Base-by-base conservation (phyloP, 2,113 vertebrate genomes). In the Eubucco bourcierii region DNA sequence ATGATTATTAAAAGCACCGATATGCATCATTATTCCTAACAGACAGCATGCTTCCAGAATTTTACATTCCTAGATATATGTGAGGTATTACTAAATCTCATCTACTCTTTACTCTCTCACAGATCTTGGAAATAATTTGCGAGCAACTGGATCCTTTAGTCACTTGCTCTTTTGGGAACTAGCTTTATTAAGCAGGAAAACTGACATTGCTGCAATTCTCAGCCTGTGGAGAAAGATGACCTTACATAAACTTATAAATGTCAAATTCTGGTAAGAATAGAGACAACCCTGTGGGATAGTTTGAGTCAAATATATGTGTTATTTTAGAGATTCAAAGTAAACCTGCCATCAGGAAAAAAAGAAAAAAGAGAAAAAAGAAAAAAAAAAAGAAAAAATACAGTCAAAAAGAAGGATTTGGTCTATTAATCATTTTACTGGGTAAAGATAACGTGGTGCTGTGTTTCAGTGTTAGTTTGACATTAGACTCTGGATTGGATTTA, bases 241-340 rank as follows among this genome's bases (percentile, higher is more conserved):
- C 88, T 97, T 95, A 92, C 27, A 75, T 61, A 87, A 87, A 95
- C 80, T 80, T 90, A 80, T 55, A 94, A 93, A 96, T 90, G 89
- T 95, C 91, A 95, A 67, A 90, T 71, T 93, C 78, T 85, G 44
- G 29, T 24, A 80, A 80, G 63, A 90, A 63, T 39, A 50, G 77
- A 77, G 17, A 33, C 53, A 80, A 33, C 59, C 53, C 84, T 58
- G 39, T 28, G n/a, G 80, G 24, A 46, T 7, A 60, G 47, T 68
- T 90, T 80, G 31, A 87, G 78, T 68, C 64, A 95, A 71, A 27
- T 74, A n/a, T 50, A 29, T 33, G 29, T 87, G 6, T 80, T 84
- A 87, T 80, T 84, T 80, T 58, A 77, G 44, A 68, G 25, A 72
- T 77, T 80, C 29, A 59, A 23, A 44, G 16, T 34, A 55, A 84